A percentile compares a stretch with the other conserved stretches of the same genome.
Conservation (phyloP, 2,888 invertebrate genomes). For the Polydrusus cervinus region DNA sequence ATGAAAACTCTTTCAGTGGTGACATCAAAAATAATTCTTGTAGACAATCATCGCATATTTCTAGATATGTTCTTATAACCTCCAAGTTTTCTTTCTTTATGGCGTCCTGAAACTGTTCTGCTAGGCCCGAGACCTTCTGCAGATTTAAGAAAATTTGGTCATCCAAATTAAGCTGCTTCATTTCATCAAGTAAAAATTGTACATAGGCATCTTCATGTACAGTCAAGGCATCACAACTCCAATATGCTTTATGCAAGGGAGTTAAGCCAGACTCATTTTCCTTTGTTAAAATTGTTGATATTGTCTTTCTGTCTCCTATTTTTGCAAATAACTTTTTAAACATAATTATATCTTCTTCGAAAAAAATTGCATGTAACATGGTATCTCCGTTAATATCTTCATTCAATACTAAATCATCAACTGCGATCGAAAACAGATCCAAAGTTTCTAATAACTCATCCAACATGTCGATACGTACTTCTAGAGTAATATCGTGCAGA, state of each 20-base stretch:
- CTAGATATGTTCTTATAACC: background rate
- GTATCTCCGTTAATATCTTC: background rate
- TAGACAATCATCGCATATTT: background rate
- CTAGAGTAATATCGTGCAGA: constrained; percentile 3
- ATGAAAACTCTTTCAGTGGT: background rate
- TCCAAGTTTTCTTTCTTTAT: background rate
- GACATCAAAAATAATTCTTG: background rate
- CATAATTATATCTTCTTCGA: background rate
- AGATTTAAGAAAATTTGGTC: constrained; percentile 1
- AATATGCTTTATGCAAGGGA: constrained; percentile 9
- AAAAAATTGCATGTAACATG: background rate
- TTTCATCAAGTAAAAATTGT: background rate
- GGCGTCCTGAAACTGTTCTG: background rate
- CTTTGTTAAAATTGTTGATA: background rate
- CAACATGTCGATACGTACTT: background rate
- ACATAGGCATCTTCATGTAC: background rate
- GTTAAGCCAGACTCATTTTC: constrained; percentile 4
- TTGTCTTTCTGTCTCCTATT: background rate
- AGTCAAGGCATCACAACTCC: background rate
- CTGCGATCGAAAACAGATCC: background rate
- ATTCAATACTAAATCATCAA: background rate
- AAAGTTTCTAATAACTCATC: background rate
- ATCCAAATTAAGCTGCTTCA: background rate
- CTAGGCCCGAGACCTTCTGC: background rate
- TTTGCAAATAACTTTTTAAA: background rate